A percentile compares a stretch with the other conserved stretches of the same genome.
phyloP scores from a whole-genome alignment of 64 coral and sea anemone genomes.

The Platygyra sinensis region DNA sequence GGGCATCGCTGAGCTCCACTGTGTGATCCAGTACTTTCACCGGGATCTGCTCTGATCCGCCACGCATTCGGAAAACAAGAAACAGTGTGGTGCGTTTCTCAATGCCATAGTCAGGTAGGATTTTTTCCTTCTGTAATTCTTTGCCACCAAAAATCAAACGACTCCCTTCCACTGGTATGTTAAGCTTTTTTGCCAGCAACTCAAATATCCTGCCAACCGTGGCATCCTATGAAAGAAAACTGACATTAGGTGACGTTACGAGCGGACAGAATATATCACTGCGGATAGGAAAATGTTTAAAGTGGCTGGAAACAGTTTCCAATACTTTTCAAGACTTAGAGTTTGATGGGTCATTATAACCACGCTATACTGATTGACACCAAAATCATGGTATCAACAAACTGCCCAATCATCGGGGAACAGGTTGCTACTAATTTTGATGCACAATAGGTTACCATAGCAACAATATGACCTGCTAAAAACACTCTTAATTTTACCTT shows the following conservation, averaged over 20 bases:
- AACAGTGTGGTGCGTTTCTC: background rate
- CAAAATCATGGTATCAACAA: too few relatives aligned
- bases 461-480: too few relatives aligned
- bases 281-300: background rate
- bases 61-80: background rate
- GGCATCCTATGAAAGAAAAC: background rate
- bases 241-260: too few relatives aligned
- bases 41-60: background rate
- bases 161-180: background rate
- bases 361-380: too few relatives aligned
- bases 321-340: too few relatives aligned
- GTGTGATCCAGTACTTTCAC: conserved; percentile 49
- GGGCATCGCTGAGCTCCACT: conserved; percentile 62
- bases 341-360: too few relatives aligned
- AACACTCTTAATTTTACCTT: too few relatives aligned
- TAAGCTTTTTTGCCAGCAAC: background rate
- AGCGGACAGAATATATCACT: background rate
- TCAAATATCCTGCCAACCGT: background rate
- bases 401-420: too few relatives aligned
- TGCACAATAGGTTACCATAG: too few relatives aligned
- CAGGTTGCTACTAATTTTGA: too few relatives aligned
- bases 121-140: background rate
- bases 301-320: too few relatives aligned
- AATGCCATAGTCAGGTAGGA: background rate
- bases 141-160: background rate